Evolutionary conservation across 2,797 vertebrate species (phyloP), one percentile per base, ranked within the genome.

Genomic region (Rallus crepitans): DNA sequence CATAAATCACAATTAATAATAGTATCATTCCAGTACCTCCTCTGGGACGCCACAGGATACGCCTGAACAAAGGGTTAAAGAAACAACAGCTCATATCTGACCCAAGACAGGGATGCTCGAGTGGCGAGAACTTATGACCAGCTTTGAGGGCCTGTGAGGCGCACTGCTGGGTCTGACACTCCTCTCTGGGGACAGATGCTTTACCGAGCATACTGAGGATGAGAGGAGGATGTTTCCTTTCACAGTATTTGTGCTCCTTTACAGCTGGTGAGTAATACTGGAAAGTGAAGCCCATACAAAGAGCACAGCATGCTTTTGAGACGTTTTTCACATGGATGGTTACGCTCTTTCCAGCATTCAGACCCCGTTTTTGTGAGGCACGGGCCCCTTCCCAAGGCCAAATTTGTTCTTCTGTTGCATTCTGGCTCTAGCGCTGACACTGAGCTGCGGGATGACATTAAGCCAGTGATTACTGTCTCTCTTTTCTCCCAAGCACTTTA

Each of bases 191-290:
- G 91, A 81, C 0, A 0, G 77, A 63, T 11, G 59, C 37, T 88
- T 84, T 79, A 73, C 2, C 57, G 45, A 71, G 65, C 11, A 17
- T 78, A 56, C 11, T 39, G 64, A 85, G 72, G 76, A 96, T 96
- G 92, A 93, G 82, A 8, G 57, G 50, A 88, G 61, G 79, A 18
- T 83, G 68, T 91, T 89, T 65, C n/a, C 76, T 86, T 55, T 79
- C 79, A 83, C n/a, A 28, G 60, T 72, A 39, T 87, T 93, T 87
- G 50, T 81, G 39, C 35, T 83, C 28, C 61, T 88, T 81, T 82
- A 12, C 25, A 60, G 72, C 45, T 86, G 53, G 50, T 59, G 78
- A 61, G 57, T 53, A 95, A 79, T 69, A 63, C 57, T 57, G 21
- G 4, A 77, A 77, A 85, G 72, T 39, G 59, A 82, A 92, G 82